Evolutionary conservation across 1,140 invertebrate genomes (phyloP).

Genomic region (Megalonaias nervosa): DNA sequence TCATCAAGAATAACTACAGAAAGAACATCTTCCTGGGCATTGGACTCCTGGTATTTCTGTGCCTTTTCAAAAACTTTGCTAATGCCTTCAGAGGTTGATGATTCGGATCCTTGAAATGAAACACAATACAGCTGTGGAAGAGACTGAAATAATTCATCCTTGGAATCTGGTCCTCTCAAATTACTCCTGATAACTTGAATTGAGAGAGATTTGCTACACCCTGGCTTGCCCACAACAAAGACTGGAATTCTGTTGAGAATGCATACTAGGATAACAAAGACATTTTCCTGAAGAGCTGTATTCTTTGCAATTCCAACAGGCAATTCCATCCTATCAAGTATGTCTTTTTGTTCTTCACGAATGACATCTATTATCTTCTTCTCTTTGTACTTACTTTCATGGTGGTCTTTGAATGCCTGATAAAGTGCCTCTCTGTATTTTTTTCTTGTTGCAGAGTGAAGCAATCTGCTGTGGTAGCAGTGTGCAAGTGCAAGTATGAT

Average conservation of each 20-base stretch:
- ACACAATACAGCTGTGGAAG: conserved; percentile 52
- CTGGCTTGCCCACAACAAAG: conserved; percentile 64
- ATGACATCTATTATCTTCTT: conserved; percentile 15
- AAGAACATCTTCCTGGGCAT: conserved; percentile 38
- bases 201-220: conserved; percentile 61
- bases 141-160: conserved; percentile 47
- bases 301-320: conserved; percentile 42
- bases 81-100: conserved; percentile 54
- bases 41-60: conserved; percentile 38
- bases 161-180: conserved; percentile 50
- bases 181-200: conserved; percentile 53
- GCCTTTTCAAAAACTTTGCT: conserved; percentile 49
- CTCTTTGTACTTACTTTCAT: neutral
- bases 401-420: conserved; percentile 3
- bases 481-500: conserved; percentile 19
- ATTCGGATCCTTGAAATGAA: conserved; percentile 51
- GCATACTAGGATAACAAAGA: conserved; percentile 62
- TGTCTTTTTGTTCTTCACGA: conserved; percentile 32
- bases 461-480: conserved; percentile 44
- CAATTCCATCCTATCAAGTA: conserved; percentile 34
- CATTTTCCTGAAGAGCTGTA: conserved; percentile 57
- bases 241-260: conserved; percentile 59
- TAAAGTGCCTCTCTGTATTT: conserved; percentile 29
- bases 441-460: conserved; percentile 21
- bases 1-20: conserved; percentile 54